These are phyloP conservation scores for Lagorchestes hirsutus DNA, from an alignment of 2,797 vertebrate genomes.

Conservation along the genomic window DNA sequence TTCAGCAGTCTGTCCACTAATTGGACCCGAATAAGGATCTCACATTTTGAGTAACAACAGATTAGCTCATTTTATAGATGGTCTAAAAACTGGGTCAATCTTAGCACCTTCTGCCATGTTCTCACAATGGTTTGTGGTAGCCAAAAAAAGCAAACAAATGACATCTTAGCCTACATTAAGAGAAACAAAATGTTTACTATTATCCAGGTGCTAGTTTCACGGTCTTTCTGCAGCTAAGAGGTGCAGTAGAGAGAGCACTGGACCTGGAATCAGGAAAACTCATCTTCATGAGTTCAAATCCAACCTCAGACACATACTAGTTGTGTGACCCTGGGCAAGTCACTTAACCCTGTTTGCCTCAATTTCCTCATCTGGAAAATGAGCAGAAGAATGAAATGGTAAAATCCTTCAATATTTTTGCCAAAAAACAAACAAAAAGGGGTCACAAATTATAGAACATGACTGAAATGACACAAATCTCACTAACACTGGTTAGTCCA, in stretches of 20 bases:
- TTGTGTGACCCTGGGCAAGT: neutral
- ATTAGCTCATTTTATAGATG: neutral
- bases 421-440: neutral
- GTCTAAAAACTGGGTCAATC: neutral
- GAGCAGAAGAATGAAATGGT: neutral
- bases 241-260: neutral
- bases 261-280: neutral
- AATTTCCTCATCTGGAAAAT: neutral
- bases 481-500: neutral
- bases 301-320: neutral
- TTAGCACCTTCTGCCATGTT: neutral
- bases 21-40: neutral
- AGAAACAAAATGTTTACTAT: neutral
- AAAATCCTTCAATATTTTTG: neutral
- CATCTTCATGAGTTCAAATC: conserved; percentile 76
- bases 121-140: neutral
- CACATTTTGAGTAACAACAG: neutral
- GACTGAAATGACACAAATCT: neutral
- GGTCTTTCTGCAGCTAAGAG: neutral
- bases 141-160: neutral
- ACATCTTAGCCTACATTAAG: neutral
- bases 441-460: no score
- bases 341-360: neutral
- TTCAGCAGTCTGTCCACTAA: neutral
- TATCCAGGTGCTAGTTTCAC: neutral